Conservation (phyloP, 2,113 vertebrate species). For the Megaptera novaeangliae region DNA sequence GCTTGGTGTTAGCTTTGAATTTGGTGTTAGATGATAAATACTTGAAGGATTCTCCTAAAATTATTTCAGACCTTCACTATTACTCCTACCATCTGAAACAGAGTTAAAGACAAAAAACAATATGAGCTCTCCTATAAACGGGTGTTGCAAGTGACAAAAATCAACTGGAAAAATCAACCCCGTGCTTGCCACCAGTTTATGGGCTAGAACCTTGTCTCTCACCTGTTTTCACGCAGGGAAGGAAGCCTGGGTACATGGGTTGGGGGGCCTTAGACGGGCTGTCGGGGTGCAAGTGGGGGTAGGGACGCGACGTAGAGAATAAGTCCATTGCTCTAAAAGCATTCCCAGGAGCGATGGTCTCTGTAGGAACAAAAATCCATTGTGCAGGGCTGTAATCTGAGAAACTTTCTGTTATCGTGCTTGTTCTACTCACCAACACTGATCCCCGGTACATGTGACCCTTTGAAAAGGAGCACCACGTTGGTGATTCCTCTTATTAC, state of each 20-base stretch:
- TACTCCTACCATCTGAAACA: background rate
- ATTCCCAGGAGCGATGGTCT: constrained; percentile 52
- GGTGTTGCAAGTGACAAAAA: background rate
- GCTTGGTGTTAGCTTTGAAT: constrained; percentile 10
- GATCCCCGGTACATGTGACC: constrained; percentile 55
- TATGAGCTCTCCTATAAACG: background rate
- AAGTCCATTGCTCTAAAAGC: constrained; percentile 57
- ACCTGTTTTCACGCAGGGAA: background rate
- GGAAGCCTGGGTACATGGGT: background rate
- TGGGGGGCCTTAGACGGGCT: background rate
- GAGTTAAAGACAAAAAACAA: constrained; percentile 5
- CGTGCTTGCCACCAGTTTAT: background rate
- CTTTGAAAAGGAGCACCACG: constrained; percentile 55
- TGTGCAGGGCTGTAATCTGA: constrained; percentile 59
- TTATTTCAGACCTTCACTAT: constrained; percentile 15
- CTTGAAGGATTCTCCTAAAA: constrained; percentile 29
- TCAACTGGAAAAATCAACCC: background rate
- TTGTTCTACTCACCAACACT: constrained; percentile 62
- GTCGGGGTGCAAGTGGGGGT: background rate
- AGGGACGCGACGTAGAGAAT: background rate
- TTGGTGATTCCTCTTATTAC: constrained; percentile 58
- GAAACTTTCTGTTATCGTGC: constrained; percentile 49
- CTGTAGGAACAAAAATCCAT: constrained; percentile 56
- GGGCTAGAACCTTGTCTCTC: background rate
- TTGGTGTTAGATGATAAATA: background rate